Conservation (phyloP, 2,113 vertebrate species). For the Ceuthmochares aereus region DNA sequence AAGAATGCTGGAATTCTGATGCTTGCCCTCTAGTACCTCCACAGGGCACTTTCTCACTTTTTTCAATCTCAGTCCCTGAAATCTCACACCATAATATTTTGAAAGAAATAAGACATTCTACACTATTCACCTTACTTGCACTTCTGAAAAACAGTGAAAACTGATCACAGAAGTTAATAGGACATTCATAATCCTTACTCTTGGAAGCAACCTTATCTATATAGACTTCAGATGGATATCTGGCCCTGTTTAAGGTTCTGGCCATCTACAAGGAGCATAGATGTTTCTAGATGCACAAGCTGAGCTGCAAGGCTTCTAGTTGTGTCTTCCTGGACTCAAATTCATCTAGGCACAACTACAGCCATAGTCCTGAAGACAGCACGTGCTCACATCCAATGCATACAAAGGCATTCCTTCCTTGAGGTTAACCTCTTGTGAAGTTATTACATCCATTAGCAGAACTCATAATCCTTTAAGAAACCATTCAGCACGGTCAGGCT, state of each 20-base stretch:
- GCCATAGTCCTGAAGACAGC: neutral
- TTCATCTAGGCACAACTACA: neutral
- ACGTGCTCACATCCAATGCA: neutral
- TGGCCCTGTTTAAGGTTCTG: neutral
- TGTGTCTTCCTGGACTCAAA: neutral
- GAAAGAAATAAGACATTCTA: neutral
- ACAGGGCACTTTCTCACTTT: neutral
- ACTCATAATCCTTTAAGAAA: neutral
- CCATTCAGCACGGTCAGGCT: neutral
- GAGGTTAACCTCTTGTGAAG: neutral
- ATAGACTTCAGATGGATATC: neutral
- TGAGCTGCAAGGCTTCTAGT: neutral
- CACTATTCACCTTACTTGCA: neutral
- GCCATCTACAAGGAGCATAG: neutral
- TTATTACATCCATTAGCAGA: neutral
- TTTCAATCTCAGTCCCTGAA: neutral
- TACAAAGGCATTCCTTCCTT: neutral
- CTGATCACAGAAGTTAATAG: rapidly evolving
- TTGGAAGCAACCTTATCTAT: neutral
- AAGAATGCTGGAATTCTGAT: neutral
- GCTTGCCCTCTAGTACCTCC: neutral
- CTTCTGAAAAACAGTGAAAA: neutral
- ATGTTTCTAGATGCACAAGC: neutral
- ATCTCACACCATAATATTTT: neutral
- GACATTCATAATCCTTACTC: neutral